A percentile compares a stretch with the other conserved stretches of the same genome.
Conservation (phyloP, 2,797 vertebrate genomes). For the Avahi laniger region DNA sequence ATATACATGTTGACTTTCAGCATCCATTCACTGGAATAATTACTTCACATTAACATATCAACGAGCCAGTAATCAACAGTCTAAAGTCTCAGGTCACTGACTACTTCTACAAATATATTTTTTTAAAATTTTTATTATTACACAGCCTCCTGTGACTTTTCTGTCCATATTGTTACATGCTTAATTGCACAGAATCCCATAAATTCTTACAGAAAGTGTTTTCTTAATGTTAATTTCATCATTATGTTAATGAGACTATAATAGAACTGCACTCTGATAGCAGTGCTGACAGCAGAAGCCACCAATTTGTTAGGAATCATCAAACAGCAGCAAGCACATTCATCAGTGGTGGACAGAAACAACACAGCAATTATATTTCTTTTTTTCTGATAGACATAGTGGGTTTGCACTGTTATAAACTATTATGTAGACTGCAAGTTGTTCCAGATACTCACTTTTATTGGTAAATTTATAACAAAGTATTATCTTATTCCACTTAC, state of each 20-base stretch:
- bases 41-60: conserved; percentile 76
- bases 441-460: neutral
- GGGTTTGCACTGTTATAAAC: neutral
- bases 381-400: neutral
- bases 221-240: conserved; percentile 47
- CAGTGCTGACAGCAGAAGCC: neutral
- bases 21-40: conserved; percentile 80
- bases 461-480: neutral
- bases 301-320: conserved; percentile 5
- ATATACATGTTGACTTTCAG: conserved; percentile 75
- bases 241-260: neutral
- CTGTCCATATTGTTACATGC: neutral
- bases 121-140: neutral
- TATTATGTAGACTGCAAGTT: neutral
- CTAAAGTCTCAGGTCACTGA: conserved; percentile 71
- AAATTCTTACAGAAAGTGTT: neutral
- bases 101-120: conserved; percentile 50
- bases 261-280: neutral
- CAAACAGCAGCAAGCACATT: neutral
- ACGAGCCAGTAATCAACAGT: conserved; percentile 67
- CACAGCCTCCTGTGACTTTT: conserved; percentile 33
- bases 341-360: neutral
- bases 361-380: neutral
- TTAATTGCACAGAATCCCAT: conserved; percentile 56
- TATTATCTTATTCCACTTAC: neutral